Conservation (phyloP, 2,797 vertebrate species). For the Phrynocephalus vlangalii region DNA sequence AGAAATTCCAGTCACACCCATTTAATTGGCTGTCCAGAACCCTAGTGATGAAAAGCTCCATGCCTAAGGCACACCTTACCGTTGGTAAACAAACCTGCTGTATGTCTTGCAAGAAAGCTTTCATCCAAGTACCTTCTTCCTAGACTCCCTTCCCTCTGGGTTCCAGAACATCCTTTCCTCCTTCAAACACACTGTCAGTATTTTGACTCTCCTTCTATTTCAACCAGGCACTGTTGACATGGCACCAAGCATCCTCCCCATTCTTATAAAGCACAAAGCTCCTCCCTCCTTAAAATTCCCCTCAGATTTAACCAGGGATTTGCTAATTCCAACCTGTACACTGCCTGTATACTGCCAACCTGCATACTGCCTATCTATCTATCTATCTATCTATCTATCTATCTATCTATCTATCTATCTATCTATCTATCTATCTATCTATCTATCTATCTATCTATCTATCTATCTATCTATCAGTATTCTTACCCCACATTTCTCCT, state of each 20-base stretch:
- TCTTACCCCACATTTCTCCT: no score
- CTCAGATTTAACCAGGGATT: background rate
- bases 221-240: background rate
- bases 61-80: background rate
- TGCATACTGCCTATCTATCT: no score
- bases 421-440: no score
- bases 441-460: no score
- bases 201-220: background rate
- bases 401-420: no score
- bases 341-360: no score
- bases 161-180: background rate
- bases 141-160: background rate
- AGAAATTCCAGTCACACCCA: background rate
- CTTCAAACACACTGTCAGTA: background rate
- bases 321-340: background rate
- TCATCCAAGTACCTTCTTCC: background rate
- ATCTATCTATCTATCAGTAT: background rate
- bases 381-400: background rate
- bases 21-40: background rate
- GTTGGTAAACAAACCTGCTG: background rate
- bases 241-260: background rate
- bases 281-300: background rate
- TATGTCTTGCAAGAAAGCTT: background rate
- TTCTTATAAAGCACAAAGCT: background rate
- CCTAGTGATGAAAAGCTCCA: background rate